Base-by-base conservation (phyloP, 2,797 vertebrate species). In the Silurus aristotelis region DNA sequence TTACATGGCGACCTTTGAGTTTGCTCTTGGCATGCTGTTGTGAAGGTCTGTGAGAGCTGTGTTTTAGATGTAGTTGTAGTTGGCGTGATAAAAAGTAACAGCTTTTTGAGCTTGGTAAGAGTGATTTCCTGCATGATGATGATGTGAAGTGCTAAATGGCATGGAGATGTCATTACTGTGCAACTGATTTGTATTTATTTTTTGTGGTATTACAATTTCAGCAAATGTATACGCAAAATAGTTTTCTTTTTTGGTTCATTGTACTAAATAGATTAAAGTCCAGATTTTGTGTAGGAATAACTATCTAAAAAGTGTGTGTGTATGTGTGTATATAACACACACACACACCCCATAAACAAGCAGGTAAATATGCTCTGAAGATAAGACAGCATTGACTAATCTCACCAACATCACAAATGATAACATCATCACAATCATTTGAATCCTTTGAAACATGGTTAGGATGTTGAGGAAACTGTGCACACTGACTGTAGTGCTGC, bases 121-220 rank as follows among this genome's bases (percentile, higher is more conserved):
- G 25, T 27, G 67, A 46, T 64, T 80, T 68, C 52, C 43, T 85
- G 77, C 58, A 84, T 71, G 83, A n/a, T 70, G 38, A 12, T 46
- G 31, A 9, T 64, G 5, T 70, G 73, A 64, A 70, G 73, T 61
- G 63, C 22, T 22, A n/a, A 5, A 3, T 46, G 31, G 31, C 8
- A 6, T 61, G 55, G 15, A 48, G 64, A 1, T 8, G 22, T 52
- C 43, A 27, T 27, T 31, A 52, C 20, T 55, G 68, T 63, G 68
- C 31, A 73, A 48, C 14, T n/a, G 3, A 5, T 38, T 38, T 38
- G 3, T 38, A 38, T 38, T 38, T 38, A 38, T 4, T 38, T 38
- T 38, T 38, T 38, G 38, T 38, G 5, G 38, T 38, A 70, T 38
- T 31, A 9, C 31, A 43, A 43, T 68, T n/a, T 19, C 43, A 72